Evolutionary conservation across 2,113 vertebrate species (phyloP).

Genomic region (Empidonax traillii): DNA sequence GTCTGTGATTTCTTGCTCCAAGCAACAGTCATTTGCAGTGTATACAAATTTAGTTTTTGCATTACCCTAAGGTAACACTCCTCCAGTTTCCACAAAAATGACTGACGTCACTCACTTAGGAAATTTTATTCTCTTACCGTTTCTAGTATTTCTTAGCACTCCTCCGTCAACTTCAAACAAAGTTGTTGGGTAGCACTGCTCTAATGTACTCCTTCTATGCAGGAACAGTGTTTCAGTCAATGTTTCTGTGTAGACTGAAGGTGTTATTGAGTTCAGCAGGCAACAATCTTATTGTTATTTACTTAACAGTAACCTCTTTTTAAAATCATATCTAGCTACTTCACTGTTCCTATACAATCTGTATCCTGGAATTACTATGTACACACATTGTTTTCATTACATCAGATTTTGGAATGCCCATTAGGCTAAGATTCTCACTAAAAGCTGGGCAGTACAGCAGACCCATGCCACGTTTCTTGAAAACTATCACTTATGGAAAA

Average conservation of each 20-base stretch:
- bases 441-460: not conserved
- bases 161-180: not conserved
- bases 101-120: accelerated
- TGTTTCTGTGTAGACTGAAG: not conserved
- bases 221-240: not conserved
- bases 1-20: not conserved
- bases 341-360: not conserved
- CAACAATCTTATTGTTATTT: not conserved
- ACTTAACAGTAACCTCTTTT: not conserved
- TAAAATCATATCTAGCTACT: not conserved
- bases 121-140: not conserved
- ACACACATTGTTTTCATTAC: not conserved
- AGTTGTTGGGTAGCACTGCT: not conserved
- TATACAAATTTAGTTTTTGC: not conserved
- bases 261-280: not conserved
- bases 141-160: not conserved
- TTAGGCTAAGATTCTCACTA: not conserved
- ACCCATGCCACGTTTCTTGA: not conserved
- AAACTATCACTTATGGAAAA: not conserved
- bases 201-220: not conserved
- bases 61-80: not conserved
- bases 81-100: not conserved
- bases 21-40: not conserved
- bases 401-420: accelerated
- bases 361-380: not conserved